Evolutionary conservation across 1,140 invertebrate genomes (phyloP), one percentile per base, ranked within the genome.

Genomic region (Paralvinella palmiformis): DNA sequence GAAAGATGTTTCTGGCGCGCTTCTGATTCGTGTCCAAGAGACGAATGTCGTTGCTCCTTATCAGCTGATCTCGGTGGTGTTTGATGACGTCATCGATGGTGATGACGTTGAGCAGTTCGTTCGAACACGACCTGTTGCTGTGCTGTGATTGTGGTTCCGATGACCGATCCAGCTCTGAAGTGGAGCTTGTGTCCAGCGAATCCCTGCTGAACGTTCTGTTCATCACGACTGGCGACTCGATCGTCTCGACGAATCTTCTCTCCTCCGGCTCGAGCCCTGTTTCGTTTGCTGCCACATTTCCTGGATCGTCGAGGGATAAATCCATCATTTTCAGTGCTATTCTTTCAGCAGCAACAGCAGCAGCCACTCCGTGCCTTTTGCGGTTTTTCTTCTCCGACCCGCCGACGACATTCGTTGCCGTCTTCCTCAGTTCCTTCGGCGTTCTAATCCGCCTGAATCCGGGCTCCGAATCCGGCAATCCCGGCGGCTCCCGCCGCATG

Each of bases 61-160:
- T 24, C 27, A 61, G 62, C 2, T 41, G 50, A 44, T 69, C 64
- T 50, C 62, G 44, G 56, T 63, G 60, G 17, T 52, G 27, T 53
- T 68, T 59, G 55, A 69, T 71, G 44, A 69, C 72, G 57, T 75
- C 73, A 59, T 75, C 73, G 7, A 75, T 71, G 32, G 73, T 69
- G 4, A 73, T 67, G 0, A 75, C 68, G 63, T 73, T 72, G 5
- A 75, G 65, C 27, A 75, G 67, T 52, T 50, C 61, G 58, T 75
- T 75, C 27, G 72, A 73, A 5, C 33, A 41, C 17, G 67, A 70
- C 0, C 65, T 56, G 57, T 48, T 31, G 63, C 50, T 20, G 50
- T 10, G 7, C 24, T 53, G 37, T n/a, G 37, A 41, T n/a, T 10
- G 10, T 10, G 37, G 37, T n/a, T n/a, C n/a, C 10, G 10, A 13